Evolutionary conservation across 1,140 invertebrate genomes (phyloP).

Genomic region (Platorchestia sp.): DNA sequence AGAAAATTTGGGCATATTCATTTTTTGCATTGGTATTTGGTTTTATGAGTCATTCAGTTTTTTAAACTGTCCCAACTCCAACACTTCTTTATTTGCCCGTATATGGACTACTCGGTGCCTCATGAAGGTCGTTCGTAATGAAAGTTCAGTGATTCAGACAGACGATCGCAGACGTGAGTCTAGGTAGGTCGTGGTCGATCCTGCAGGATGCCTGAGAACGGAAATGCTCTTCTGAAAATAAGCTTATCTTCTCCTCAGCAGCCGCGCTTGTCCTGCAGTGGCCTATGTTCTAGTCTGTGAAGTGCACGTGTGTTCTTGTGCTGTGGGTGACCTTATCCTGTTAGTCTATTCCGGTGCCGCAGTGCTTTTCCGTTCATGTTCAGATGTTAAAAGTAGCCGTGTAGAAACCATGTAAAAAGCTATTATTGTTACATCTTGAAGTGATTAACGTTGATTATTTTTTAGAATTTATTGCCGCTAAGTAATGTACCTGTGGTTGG

Average conservation of each 20-base stretch:
- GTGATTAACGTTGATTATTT: background rate
- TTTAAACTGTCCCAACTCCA: background rate
- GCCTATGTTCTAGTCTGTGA: background rate
- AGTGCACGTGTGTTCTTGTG: background rate
- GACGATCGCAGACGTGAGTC: background rate
- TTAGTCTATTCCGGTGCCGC: background rate
- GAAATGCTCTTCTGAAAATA: conserved; percentile 21
- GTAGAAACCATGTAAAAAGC: too few species aligned
- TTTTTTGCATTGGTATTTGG: background rate
- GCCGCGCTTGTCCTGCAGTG: background rate
- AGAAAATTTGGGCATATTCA: background rate
- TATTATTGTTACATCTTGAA: too few species aligned
- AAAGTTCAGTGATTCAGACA: background rate
- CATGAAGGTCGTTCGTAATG: background rate
- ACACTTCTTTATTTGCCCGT: background rate
- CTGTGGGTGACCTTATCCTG: background rate
- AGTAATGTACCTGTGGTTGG: background rate
- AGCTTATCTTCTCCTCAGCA: background rate
- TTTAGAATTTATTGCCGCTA: background rate
- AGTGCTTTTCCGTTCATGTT: background rate
- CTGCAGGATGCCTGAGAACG: conserved; percentile 16
- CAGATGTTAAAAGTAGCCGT: too few species aligned
- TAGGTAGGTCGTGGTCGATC: background rate
- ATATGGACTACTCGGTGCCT: background rate
- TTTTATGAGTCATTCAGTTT: background rate